Evolutionary conservation across 2,797 vertebrate genomes (phyloP).

Genomic region (Vultur gryphus): DNA sequence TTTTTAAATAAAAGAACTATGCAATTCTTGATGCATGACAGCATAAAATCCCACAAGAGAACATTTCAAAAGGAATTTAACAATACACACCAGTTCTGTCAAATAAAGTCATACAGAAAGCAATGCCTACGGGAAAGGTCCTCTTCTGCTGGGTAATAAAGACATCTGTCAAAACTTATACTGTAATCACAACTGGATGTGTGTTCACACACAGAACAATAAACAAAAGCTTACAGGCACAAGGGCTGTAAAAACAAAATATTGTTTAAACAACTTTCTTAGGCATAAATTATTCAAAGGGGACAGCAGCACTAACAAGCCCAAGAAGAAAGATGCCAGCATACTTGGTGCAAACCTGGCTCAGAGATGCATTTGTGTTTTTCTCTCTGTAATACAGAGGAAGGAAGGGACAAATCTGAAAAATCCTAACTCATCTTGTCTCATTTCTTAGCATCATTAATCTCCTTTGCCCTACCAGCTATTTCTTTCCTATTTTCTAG

Average conservation of each 20-base stretch:
- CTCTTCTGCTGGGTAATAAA: neutral
- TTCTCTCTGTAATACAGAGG: neutral
- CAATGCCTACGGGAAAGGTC: neutral
- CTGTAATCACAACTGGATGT: neutral
- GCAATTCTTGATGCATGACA: neutral
- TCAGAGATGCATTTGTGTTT: neutral
- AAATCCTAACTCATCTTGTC: neutral
- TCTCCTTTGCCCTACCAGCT: neutral
- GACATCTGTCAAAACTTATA: neutral
- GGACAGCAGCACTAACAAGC: neutral
- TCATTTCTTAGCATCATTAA: neutral
- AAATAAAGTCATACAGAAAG: neutral
- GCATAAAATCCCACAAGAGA: neutral
- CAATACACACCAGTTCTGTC: neutral
- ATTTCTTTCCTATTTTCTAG: neutral
- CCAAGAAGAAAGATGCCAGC: neutral
- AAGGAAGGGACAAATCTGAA: neutral
- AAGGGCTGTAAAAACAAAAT: neutral
- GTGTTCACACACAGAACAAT: neutral
- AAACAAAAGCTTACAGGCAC: neutral
- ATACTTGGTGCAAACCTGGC: neutral
- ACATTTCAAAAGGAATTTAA: slow-evolving; percentile 30
- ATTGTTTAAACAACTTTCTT: neutral
- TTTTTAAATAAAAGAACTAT: neutral
- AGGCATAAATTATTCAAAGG: neutral